Percentiles rank a stretch among this genome's conserved stretches.
These are phyloP conservation scores for Parus major DNA, from an alignment of 2,113 vertebrate genomes.

Conservation along the genomic window DNA sequence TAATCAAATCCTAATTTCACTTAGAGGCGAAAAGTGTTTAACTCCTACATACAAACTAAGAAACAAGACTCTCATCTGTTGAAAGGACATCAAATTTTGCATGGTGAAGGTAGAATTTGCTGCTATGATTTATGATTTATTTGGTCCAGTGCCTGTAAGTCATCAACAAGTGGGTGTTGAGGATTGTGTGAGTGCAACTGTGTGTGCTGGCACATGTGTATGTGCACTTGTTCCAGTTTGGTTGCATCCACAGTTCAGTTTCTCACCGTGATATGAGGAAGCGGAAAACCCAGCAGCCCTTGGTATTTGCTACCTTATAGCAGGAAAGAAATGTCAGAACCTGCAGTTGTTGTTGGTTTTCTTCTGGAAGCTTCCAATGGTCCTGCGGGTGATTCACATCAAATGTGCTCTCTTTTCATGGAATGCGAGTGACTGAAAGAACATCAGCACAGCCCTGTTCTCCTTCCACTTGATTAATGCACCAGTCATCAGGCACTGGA, in stretches of 20 bases:
- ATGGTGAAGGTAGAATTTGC: neutral
- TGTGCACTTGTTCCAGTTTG: neutral
- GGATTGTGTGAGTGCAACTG: neutral
- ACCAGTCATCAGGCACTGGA: neutral
- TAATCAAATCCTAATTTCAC: neutral
- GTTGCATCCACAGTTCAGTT: neutral
- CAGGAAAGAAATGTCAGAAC: neutral
- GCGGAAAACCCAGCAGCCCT: neutral
- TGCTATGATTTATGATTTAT: neutral
- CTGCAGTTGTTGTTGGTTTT: neutral
- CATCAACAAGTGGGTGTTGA: neutral
- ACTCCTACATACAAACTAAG: neutral
- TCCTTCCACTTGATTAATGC: neutral
- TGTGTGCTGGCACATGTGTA: too few relatives aligned
- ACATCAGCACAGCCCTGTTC: neutral
- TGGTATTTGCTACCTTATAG: neutral
- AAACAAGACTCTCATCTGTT: neutral
- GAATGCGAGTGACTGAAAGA: neutral
- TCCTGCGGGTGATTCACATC: neutral
- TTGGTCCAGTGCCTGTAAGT: accelerated
- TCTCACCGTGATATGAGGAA: neutral
- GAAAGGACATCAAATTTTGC: neutral
- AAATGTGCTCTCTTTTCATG: neutral
- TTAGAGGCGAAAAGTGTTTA: neutral
- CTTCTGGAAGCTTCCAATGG: neutral